A percentile compares a stretch with the other conserved stretches of the same genome.
These are phyloP conservation scores for Prunella himalayana DNA, from an alignment of 2,113 vertebrate species.

Conservation along the genomic window DNA sequence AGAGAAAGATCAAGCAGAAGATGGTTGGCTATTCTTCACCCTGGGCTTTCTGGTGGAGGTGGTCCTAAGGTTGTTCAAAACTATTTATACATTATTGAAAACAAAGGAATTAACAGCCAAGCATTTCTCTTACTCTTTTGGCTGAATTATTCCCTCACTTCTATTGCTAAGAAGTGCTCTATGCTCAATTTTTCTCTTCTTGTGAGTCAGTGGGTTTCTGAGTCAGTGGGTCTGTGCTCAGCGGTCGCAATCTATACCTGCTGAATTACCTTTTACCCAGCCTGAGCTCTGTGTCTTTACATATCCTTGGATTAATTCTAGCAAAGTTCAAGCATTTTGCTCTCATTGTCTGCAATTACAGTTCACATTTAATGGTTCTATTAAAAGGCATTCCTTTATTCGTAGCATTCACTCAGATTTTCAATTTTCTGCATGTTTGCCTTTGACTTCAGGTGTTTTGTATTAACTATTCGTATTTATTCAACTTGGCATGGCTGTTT, in stretches of 20 bases:
- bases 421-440: neutral
- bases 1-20: neutral
- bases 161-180: neutral
- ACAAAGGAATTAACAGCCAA: neutral
- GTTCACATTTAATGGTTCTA: neutral
- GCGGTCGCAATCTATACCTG: rapidly evolving
- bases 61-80: neutral
- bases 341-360: neutral
- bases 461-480: neutral
- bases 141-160: neutral
- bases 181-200: neutral
- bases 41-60: neutral
- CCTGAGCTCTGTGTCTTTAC: neutral
- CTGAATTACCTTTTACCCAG: neutral
- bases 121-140: neutral
- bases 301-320: neutral
- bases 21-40: neutral
- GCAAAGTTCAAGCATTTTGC: neutral
- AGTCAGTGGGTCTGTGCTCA: neutral
- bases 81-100: neutral
- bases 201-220: neutral
- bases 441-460: neutral
- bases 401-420: neutral
- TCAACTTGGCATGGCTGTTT: neutral
- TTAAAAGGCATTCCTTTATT: neutral